These are phyloP conservation scores for Yponomeuta plumbellus DNA, from an alignment of 2,888 invertebrate genomes.

Conservation along the genomic window DNA sequence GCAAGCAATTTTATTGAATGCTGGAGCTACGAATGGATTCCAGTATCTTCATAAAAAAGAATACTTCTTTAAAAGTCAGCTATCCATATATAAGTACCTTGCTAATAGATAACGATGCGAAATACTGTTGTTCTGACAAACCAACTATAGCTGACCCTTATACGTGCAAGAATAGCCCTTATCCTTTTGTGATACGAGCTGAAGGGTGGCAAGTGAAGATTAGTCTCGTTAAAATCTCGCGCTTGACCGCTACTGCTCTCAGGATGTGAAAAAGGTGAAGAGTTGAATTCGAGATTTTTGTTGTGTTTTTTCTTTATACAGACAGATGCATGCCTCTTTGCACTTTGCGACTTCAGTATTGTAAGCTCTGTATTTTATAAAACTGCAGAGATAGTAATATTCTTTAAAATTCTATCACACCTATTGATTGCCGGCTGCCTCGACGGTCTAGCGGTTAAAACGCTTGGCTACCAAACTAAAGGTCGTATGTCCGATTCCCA, in stretches of 20 bases:
- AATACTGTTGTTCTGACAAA: neutral
- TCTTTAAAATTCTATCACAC: too few relatives aligned
- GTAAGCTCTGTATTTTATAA: too few relatives aligned
- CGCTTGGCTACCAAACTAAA: too few relatives aligned
- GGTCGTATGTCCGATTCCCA: too few relatives aligned
- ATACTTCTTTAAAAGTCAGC: neutral
- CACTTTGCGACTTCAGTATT: neutral
- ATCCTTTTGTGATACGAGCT: neutral
- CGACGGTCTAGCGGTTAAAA: too few relatives aligned
- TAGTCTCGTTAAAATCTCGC: constrained; percentile 12
- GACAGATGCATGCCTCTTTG: neutral
- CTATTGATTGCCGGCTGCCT: too few relatives aligned
- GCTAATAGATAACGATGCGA: neutral
- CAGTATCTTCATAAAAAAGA: too few relatives aligned
- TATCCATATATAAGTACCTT: neutral
- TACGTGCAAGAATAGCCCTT: neutral
- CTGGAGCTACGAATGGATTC: too few relatives aligned
- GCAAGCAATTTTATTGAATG: too few relatives aligned
- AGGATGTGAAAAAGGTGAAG: neutral
- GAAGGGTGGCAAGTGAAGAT: neutral
- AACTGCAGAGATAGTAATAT: too few relatives aligned
- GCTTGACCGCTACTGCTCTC: constrained; percentile 15
- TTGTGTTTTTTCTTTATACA: neutral
- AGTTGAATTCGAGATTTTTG: neutral
- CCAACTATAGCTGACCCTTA: neutral